Conservation (phyloP, 2,888 invertebrate species). For the Steromphala cineraria region DNA sequence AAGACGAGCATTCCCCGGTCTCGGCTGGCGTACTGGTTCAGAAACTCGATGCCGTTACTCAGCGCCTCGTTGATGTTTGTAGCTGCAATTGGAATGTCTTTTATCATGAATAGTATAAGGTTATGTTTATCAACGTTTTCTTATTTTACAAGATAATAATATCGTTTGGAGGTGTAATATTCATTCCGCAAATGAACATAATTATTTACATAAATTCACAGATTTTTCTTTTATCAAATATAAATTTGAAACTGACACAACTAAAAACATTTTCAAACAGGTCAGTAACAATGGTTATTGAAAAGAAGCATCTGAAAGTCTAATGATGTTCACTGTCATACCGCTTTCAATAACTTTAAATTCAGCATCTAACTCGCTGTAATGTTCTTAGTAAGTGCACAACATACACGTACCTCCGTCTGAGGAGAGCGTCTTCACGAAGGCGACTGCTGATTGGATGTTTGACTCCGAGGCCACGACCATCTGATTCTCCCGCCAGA, state of each 20-base stretch:
- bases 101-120: neutral
- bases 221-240: no score
- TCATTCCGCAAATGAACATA: no score
- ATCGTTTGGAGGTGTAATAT: no score
- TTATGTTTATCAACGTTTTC: no score
- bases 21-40: conserved; percentile 74
- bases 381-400: neutral
- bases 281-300: no score
- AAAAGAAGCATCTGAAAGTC: no score
- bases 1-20: conserved; percentile 70
- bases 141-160: no score
- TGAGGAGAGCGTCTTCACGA: neutral
- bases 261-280: no score
- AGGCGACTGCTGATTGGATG: neutral
- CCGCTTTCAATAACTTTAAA: no score
- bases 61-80: conserved; percentile 84
- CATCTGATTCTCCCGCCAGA: neutral
- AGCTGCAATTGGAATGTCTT: conserved; percentile 70
- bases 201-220: no score
- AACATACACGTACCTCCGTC: neutral
- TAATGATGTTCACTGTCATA: no score
- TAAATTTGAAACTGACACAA: no score
- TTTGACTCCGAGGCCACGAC: neutral
- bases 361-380: neutral
- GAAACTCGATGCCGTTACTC: conserved; percentile 75